Percentiles rank a stretch among this genome's conserved stretches.
Conservation (phyloP, 1,140 invertebrate genomes). For the Mesaphorura yosii region DNA sequence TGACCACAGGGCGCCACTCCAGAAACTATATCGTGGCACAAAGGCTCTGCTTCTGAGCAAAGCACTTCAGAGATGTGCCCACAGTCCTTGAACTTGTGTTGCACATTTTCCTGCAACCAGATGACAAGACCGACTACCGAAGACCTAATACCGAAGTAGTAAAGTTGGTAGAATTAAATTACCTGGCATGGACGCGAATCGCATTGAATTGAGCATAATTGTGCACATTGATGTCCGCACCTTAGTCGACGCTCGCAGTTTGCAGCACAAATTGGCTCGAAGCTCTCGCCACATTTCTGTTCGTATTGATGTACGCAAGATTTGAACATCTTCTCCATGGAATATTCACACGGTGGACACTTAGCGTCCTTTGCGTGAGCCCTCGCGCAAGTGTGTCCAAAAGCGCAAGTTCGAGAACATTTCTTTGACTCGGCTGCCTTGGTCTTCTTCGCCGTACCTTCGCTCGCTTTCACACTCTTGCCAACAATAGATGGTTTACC, state of each 20-base stretch:
- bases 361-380: too few species aligned
- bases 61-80: not conserved
- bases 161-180: not conserved
- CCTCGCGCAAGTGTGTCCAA: not conserved
- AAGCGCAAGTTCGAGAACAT: not conserved
- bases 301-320: too few species aligned
- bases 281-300: too few species aligned
- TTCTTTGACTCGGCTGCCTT: too few species aligned
- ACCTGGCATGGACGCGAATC: not conserved
- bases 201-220: not conserved
- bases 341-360: not conserved
- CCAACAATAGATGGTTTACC: too few species aligned
- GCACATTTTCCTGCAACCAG: not conserved
- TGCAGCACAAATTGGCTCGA: too few species aligned
- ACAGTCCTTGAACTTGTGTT: not conserved
- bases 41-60: not conserved
- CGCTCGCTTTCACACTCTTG: too few species aligned
- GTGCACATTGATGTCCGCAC: too few species aligned
- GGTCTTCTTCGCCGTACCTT: too few species aligned
- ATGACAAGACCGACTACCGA: too few species aligned
- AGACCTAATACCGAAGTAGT: not conserved
- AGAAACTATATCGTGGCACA: not conserved
- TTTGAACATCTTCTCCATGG: not conserved
- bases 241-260: too few species aligned
- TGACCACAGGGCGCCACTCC: not conserved